Conservation (phyloP, 1,140 invertebrate species). For the Vollenhovia emeryi region DNA sequence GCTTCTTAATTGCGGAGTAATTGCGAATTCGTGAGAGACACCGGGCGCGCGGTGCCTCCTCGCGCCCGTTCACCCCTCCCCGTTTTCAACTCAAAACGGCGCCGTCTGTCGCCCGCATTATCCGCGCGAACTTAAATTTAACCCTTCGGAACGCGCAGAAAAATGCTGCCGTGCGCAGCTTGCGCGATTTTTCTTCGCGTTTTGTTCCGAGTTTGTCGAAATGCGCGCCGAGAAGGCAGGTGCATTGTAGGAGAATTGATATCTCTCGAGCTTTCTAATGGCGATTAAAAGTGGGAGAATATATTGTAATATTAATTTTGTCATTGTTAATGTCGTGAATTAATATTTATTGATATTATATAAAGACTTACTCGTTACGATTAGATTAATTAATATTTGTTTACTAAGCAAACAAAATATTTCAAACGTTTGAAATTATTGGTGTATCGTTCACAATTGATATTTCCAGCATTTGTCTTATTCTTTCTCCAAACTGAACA, state of each 20-base stretch:
- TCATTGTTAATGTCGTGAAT: neutral
- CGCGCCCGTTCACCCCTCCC: neutral
- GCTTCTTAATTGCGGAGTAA: conserved; percentile 84
- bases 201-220: neutral
- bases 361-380: neutral
- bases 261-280: neutral
- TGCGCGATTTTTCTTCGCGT: conserved; percentile 11
- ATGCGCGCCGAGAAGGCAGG: neutral
- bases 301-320: neutral
- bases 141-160: conserved; percentile 63
- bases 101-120: conserved; percentile 79
- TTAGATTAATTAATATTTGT: neutral
- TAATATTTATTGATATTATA: conserved; percentile 12
- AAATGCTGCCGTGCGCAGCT: conserved; percentile 34
- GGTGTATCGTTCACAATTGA: neutral
- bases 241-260: neutral
- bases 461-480: neutral
- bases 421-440: neutral
- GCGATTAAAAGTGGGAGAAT: neutral
- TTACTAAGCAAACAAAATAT: neutral
- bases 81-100: conserved; percentile 70
- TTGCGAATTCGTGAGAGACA: conserved; percentile 79
- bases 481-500: neutral
- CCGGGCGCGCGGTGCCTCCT: conserved; percentile 54
- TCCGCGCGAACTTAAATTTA: conserved; percentile 74